These are phyloP conservation scores for Scolanthus callimorphus DNA, from an alignment of 92 coral and sea anemone species.

Conservation along the genomic window DNA sequence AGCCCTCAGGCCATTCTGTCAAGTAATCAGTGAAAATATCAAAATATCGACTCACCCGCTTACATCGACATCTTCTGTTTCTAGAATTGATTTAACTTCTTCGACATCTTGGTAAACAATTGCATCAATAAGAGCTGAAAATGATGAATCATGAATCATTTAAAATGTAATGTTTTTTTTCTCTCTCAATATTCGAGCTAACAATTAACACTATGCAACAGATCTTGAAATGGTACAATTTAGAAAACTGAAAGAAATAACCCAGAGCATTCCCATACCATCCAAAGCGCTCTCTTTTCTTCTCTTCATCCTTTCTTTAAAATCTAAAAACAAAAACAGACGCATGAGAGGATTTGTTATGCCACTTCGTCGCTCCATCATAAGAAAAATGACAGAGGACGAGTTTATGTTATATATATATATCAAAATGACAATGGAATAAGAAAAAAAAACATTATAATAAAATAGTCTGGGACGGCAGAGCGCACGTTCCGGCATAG, in stretches of 20 bases:
- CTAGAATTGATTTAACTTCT: slow-evolving; percentile 73
- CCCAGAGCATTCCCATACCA: too few species aligned
- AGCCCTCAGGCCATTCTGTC: too few species aligned
- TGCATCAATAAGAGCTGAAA: slow-evolving; percentile 80
- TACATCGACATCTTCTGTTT: slow-evolving; percentile 76
- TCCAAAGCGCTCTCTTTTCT: slow-evolving; percentile 62
- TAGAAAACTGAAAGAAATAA: not conserved
- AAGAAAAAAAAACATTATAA: too few species aligned
- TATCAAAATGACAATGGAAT: too few species aligned
- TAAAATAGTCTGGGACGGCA: too few species aligned
- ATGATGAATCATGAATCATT: too few species aligned
- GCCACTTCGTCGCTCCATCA: too few species aligned
- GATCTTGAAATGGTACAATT: not conserved
- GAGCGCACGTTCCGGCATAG: too few species aligned
- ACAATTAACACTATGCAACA: not conserved
- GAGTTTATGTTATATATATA: too few species aligned
- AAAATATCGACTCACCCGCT: slow-evolving; percentile 89
- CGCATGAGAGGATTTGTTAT: not conserved
- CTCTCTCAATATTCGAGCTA: not conserved
- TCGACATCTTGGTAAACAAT: slow-evolving; percentile 79
- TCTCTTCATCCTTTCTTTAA: slow-evolving; percentile 67
- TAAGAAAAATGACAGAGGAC: too few species aligned
- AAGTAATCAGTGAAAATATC: too few species aligned
- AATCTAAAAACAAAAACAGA: slow-evolving; percentile 28
- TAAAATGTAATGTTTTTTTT: too few species aligned